A percentile compares a stretch with the other conserved stretches of the same genome.
phyloP scores from a whole-genome alignment of 2,113 vertebrate genomes.

The Tupaia tana region DNA sequence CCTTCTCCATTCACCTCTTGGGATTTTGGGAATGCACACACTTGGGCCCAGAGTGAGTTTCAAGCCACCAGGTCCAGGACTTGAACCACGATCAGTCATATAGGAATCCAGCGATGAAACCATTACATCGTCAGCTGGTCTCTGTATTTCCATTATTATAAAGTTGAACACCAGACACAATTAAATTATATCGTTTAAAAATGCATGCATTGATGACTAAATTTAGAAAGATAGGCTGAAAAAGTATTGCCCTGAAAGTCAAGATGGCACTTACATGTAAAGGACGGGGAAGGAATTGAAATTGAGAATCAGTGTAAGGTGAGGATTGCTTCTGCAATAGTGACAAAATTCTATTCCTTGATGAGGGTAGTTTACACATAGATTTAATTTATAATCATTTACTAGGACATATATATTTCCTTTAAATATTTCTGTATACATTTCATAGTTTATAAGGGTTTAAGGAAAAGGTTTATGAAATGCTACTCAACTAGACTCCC shows the following conservation, averaged over 20 bases:
- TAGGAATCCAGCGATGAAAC: too few species aligned
- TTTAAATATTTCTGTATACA: not conserved
- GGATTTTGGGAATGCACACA: too few species aligned
- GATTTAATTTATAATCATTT: not conserved
- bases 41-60: too few species aligned
- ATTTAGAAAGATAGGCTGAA: not conserved
- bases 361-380: not conserved
- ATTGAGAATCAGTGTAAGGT: not conserved
- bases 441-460: not conserved
- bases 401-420: not conserved
- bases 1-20: too few species aligned
- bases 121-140: too few species aligned
- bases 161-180: not conserved
- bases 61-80: too few species aligned
- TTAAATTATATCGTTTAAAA: not conserved
- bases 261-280: not conserved
- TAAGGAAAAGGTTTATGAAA: not conserved
- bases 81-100: too few species aligned
- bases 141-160: not conserved
- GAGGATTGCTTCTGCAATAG: not conserved
- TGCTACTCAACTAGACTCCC: not conserved
- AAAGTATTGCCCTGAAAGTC: not conserved
- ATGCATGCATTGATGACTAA: not conserved
- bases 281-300: not conserved
- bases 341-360: not conserved